Evolutionary conservation across 2,113 vertebrate genomes (phyloP).

Genomic region (Emberiza fucata): DNA sequence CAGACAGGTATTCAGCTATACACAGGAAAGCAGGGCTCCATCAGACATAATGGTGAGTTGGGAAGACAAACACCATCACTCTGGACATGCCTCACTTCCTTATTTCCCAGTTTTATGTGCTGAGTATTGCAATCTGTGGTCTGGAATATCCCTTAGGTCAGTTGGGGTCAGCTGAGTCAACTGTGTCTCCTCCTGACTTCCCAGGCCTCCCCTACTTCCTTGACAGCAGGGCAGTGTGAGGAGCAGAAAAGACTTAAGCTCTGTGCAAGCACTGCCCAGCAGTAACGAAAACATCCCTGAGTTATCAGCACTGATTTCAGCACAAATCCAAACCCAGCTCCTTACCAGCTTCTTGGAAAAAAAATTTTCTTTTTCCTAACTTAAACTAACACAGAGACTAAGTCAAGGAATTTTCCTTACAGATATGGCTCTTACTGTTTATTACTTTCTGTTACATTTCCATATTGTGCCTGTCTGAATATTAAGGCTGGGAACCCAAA

Average conservation of each 20-base stretch:
- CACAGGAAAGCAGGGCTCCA: not conserved
- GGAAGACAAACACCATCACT: rapidly evolving
- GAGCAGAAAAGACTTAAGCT: not conserved
- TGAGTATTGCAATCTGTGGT: not conserved
- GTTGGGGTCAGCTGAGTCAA: not conserved
- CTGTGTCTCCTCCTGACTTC: not conserved
- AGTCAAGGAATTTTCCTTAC: not conserved
- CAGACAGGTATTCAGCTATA: not conserved
- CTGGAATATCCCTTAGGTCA: not conserved
- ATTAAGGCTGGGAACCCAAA: not conserved
- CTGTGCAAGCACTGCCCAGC: not conserved
- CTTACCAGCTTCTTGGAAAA: not conserved
- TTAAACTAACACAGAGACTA: not conserved
- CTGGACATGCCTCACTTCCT: not conserved
- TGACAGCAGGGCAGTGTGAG: not conserved
- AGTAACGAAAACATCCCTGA: not conserved
- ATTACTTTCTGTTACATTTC: not conserved
- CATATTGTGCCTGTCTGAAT: not conserved
- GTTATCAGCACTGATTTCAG: not conserved
- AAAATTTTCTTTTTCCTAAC: not conserved
- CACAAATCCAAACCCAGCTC: not conserved
- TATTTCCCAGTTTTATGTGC: not conserved
- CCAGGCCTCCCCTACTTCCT: not conserved
- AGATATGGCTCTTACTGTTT: not conserved
- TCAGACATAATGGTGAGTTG: not conserved